Conservation (phyloP, 2,797 vertebrate genomes). For the Danio tinwini region DNA sequence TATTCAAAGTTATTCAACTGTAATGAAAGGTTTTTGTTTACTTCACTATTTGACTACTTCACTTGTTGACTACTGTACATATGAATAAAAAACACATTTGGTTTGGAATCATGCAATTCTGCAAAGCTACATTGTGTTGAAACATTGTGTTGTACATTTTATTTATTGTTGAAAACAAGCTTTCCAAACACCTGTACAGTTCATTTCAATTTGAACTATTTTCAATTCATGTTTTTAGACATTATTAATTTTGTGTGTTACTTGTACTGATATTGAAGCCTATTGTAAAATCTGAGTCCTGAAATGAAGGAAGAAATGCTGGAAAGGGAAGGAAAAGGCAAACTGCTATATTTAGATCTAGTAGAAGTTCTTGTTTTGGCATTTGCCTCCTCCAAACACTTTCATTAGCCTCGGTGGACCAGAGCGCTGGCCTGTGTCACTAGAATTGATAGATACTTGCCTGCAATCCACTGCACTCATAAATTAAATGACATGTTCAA, state of each 20-base stretch:
- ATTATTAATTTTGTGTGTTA: neutral
- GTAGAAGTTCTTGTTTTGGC: constrained; percentile 10
- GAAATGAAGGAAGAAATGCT: constrained; percentile 5
- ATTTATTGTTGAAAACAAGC: no score
- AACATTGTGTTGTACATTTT: no score
- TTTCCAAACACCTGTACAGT: neutral
- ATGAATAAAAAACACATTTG: no score
- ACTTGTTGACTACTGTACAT: no score
- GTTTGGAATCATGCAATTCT: no score
- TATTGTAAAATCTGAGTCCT: neutral
- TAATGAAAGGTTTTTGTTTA: no score
- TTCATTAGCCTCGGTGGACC: constrained; percentile 25
- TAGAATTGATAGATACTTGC: constrained; percentile 20
- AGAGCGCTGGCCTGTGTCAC: neutral
- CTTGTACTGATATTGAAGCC: neutral
- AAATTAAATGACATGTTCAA: constrained; percentile 21
- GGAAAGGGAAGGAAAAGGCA: neutral
- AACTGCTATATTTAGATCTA: constrained; percentile 15
- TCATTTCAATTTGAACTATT: neutral
- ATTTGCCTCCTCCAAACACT: constrained; percentile 32
- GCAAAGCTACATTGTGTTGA: no score
- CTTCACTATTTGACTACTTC: no score
- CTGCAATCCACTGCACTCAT: neutral
- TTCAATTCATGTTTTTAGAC: neutral
- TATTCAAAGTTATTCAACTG: no score